Evolutionary conservation across 1,140 invertebrate species (phyloP), one percentile per base, ranked within the genome.

Genomic region (Nautilus pompilius): DNA sequence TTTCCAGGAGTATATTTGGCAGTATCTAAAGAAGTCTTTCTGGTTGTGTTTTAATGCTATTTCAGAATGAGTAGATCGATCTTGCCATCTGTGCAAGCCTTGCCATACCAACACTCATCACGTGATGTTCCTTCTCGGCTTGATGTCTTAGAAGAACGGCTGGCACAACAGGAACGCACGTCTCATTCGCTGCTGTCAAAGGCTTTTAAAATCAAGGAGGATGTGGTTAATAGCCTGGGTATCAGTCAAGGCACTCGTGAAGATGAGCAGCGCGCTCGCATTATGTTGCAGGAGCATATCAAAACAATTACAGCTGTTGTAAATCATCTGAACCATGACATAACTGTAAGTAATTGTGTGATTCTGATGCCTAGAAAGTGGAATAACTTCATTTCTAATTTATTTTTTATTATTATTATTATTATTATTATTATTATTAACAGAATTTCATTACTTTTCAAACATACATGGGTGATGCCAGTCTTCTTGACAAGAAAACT

Each of bases 201-300:
- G 59, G 79, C 80, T 1, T 74, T 77, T 36, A 79, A 79, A 65
- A 80, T 80, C 20, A 82, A 82, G 59, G 79, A 82, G 45, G 80
- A 82, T 69, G 74, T 82, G 10, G 76, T 80, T 41, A 76, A 80
- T 24, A 81, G 74, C 70, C 69, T 81, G 36, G 79, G 78, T 67
- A 74, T 76, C 45, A 80, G 75, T 8, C 78, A 81, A 56, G 78
- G 79, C 15, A 78, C 79, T 13, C 79, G 79, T 77, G 80, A 81
- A 59, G 79, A 76, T 54, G 71, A 73, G 59, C 67, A 75, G 66
- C 70, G 72, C 53, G 69, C 79, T 15, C 58, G 79, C 17, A 60
- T 57, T 36, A 70, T 80, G 66, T 68, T 82, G 8, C 75, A 80
- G 60, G 80, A 82, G 63, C 80, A 81, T 61, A 80, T 82, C 22